Conservation (phyloP, 2,888 invertebrate genomes). For the Apamea epomidion region DNA sequence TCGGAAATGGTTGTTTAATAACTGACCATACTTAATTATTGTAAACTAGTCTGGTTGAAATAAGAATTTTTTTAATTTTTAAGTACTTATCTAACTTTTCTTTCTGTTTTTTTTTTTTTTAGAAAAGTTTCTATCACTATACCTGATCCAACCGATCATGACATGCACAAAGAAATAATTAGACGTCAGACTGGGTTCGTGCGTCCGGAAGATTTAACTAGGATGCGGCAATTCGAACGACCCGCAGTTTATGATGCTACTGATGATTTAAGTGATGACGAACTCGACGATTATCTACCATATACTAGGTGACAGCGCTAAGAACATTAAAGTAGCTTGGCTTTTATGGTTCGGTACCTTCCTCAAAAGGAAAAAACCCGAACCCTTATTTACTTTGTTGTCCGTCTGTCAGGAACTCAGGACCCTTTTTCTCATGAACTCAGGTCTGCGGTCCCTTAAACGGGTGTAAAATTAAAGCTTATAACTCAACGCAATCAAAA, state of each 20-base stretch:
- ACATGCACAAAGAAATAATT: constrained; percentile 71
- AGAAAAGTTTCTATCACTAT: constrained; percentile 79
- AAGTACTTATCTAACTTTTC: not conserved
- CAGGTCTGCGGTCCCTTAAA: not conserved
- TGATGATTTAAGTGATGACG: constrained; percentile 15
- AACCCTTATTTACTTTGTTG: not conserved
- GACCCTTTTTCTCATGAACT: not conserved
- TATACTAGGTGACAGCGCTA: constrained; percentile 46
- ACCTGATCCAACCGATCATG: constrained; percentile 55
- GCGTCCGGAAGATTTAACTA: constrained; percentile 71
- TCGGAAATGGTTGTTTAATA: not conserved
- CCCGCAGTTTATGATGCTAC: constrained; percentile 19
- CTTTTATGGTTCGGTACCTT: not conserved
- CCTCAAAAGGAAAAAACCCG: not conserved
- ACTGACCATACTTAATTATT: no score
- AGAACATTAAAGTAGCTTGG: constrained; percentile 8
- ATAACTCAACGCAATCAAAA: no score
- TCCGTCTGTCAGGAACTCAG: not conserved
- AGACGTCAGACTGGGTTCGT: constrained; percentile 81
- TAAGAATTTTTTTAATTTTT: not conserved
- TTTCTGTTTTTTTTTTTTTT: constrained; percentile 49
- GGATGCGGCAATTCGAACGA: constrained; percentile 57
- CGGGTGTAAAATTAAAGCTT: not conserved
- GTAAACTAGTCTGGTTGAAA: not conserved
- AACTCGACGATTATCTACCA: constrained; percentile 32